Base-by-base conservation (phyloP, 1,140 invertebrate species). In the Pantala flavescens region DNA sequence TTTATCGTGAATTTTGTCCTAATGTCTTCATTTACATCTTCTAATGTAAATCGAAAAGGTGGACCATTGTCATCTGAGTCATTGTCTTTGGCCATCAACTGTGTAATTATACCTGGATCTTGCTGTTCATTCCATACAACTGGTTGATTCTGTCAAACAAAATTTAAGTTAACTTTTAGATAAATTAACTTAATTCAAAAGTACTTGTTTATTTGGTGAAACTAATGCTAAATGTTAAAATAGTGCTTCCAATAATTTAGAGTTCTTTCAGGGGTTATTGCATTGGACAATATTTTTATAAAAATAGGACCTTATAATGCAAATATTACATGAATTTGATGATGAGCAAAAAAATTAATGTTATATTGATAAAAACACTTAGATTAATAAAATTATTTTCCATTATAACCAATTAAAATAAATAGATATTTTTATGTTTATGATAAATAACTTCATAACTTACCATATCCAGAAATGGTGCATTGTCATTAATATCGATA, bases 401-500 rank as follows among this genome's bases (percentile, higher is more conserved):
- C 9, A 36, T 36, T 36, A 36, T 2, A 36, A 36, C 28, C n/a
- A n/a, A n/a, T n/a, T n/a, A n/a, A n/a, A n/a, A n/a, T n/a, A n/a
- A n/a, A n/a, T n/a, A 36, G 28, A 36, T 36, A 36, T 36, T 36
- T 36, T 5, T 5, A 36, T 5, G 28, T 9, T 9, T 36, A 2
- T 36, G 7, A 43, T 70, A 3, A 14, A 74, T 36, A 75, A 72
- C 11, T 70, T 23, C 76, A 76, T 12, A 49, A 43, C 87, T 87
- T 83, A 89, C 87, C 79, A 92, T 91, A 75, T 92, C 89, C 72
- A 97, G 84, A 80, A 90, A 92, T 0, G 95, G 94, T 0, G 91
- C 91, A 82, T 96, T 96, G 79, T 97, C 94, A 80, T 96, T 97
- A 74, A 96, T 93, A 79, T 96, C 94, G 3, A 86, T 87, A 1